Base-by-base conservation (phyloP, 1,140 invertebrate species). In the Ips nitidus region DNA sequence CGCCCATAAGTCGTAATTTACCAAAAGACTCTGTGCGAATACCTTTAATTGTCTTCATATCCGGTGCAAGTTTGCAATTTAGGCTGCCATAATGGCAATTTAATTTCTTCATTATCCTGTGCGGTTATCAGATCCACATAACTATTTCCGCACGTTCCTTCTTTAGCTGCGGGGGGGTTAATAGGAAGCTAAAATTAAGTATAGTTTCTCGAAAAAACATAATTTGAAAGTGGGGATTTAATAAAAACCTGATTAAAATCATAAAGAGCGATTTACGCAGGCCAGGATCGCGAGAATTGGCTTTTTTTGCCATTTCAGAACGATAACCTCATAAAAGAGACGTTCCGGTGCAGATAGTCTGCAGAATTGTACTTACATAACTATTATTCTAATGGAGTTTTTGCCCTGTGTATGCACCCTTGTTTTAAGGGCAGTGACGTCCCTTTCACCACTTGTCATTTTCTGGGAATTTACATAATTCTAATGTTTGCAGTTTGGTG, bases 31-130 rank as follows among this genome's bases (percentile, higher is more conserved):
- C n/a, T n/a, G 41, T 38, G 57, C 8, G 45, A 50, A 50, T 50
- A 36, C 37, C 37, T 8, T 55, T 55, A 55, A 55, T 55, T 55
- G 37, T 55, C 52, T 55, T 55, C 52, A 55, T 55, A 36, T 55
- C 52, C 52, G 52, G n/a, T 50, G 45, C 45, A 50, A 50, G 45
- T 50, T 50, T 50, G 45, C 45, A 50, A 50, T 50, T 50, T 50
- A 50, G 45, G 22, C 45, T 8, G 45, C 22, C 7, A 6, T 50
- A 50, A 50, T 50, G 45, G 6, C 7, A 8, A 8, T 50, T 50
- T 50, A 50, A 50, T 50, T 50, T 50, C 45, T 50, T 22, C 7
- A 50, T 50, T 50, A 50, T 50, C 7, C 22, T 22, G 22, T 22
- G 22, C 22, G 22, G 22, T 22, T 22, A 22, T 22, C 22, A 22